A percentile compares a stretch with the other conserved stretches of the same genome.
Evolutionary conservation across 2,797 vertebrate genomes (phyloP).

Genomic region (Gallinago stenura): DNA sequence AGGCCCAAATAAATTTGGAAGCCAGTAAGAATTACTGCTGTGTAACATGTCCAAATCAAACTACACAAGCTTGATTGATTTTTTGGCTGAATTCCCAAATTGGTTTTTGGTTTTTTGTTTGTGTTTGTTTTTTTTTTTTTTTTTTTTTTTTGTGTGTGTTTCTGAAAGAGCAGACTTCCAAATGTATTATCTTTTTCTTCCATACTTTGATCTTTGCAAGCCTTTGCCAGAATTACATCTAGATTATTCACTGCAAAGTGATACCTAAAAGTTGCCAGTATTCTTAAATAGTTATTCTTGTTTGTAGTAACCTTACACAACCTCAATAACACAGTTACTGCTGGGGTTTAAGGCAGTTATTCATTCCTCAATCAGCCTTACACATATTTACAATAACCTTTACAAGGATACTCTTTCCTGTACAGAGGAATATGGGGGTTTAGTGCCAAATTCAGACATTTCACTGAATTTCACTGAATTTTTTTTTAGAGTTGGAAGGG

Average conservation of each 20-base stretch:
- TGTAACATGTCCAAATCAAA: background rate
- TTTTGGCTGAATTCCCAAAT: background rate
- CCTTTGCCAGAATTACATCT: background rate
- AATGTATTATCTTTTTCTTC: background rate
- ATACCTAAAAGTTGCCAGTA: background rate
- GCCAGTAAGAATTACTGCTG: background rate
- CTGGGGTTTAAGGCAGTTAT: background rate
- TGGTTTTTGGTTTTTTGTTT: rapidly evolving
- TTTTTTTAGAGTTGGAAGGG: too few relatives aligned
- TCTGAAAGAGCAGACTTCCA: background rate
- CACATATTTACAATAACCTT: background rate
- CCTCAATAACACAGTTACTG: background rate
- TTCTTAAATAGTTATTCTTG: background rate
- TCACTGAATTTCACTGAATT: too few relatives aligned
- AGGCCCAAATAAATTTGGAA: background rate
- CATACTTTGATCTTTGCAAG: background rate
- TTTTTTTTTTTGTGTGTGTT: background rate
- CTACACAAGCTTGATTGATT: background rate
- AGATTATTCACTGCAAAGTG: background rate
- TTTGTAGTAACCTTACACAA: background rate
- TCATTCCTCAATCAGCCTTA: background rate
- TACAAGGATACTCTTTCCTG: background rate
- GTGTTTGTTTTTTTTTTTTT: too few relatives aligned
- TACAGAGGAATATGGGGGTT: background rate
- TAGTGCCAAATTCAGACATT: background rate